Percentiles rank a stretch among this genome's conserved stretches.
phyloP scores from a whole-genome alignment of 2,888 invertebrate species.

The Steromphala cineraria region DNA sequence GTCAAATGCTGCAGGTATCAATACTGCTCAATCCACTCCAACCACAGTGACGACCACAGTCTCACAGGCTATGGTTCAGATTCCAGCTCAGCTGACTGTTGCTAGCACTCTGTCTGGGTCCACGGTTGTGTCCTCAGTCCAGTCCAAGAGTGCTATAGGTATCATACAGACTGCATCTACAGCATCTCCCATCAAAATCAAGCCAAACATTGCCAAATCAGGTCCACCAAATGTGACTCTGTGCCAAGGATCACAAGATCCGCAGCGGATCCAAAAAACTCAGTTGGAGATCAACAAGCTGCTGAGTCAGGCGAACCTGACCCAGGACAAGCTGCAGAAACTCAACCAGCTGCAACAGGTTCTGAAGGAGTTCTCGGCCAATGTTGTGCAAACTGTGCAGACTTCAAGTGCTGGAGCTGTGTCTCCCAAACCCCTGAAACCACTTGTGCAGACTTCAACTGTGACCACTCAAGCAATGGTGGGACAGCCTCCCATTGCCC shows the following conservation, averaged over 20 bases:
- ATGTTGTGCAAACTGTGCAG: not conserved
- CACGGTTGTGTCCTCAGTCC: conserved; percentile 30
- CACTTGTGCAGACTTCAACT: not conserved
- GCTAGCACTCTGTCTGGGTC: conserved; percentile 28
- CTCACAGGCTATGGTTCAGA: conserved; percentile 47
- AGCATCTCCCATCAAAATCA: not conserved
- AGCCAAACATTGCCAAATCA: conserved; percentile 16
- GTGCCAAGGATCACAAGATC: conserved; percentile 43
- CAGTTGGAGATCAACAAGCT: conserved; percentile 84
- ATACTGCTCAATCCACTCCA: conserved; percentile 29
- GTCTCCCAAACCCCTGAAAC: not conserved
- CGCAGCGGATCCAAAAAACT: conserved; percentile 76
- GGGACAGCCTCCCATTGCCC: conserved; percentile 39
- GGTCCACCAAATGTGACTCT: conserved; percentile 40
- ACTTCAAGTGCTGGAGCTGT: not conserved
- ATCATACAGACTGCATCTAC: conserved; percentile 19
- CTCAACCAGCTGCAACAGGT: conserved; percentile 31
- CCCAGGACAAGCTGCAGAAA: conserved; percentile 70
- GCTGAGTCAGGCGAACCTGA: conserved; percentile 78
- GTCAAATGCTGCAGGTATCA: conserved; percentile 12
- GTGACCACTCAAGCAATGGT: conserved; percentile 20
- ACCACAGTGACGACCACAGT: conserved; percentile 55
- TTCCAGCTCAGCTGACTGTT: conserved; percentile 26
- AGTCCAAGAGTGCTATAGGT: conserved; percentile 20
- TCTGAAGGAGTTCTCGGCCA: not conserved